A percentile compares a stretch with the other conserved stretches of the same genome.
Conservation (phyloP, 2,888 invertebrate species). For the Adela reaumurella region DNA sequence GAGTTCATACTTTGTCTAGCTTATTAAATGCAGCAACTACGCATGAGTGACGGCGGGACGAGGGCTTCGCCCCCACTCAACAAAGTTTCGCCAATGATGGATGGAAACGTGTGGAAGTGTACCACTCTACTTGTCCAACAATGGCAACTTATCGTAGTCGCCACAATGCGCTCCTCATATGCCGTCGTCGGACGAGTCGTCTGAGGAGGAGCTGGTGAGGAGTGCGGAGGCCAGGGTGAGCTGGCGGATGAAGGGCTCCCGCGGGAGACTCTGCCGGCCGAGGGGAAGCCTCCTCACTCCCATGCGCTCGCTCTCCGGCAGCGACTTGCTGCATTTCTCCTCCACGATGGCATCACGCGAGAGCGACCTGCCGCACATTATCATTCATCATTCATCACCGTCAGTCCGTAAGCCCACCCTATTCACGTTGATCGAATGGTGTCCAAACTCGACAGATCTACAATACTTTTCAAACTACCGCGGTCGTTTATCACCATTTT, state of each 20-base stretch:
- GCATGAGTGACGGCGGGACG: no score
- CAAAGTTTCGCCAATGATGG: not conserved
- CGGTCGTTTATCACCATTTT: no score
- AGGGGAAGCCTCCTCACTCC: slow-evolving; percentile 48
- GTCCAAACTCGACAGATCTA: no score
- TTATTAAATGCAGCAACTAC: no score
- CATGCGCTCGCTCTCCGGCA: slow-evolving; percentile 58
- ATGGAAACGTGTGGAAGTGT: not conserved
- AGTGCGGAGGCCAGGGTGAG: slow-evolving; percentile 59
- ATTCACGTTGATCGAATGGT: no score
- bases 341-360: slow-evolving; percentile 69
- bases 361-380: slow-evolving; percentile 51
- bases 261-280: slow-evolving; percentile 55
- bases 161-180: slow-evolving; percentile 52
- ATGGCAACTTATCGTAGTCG: slow-evolving; percentile 49
- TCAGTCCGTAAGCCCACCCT: no score
- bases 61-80: not conserved
- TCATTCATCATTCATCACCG: no score
- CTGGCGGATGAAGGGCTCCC: slow-evolving; percentile 58
- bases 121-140: slow-evolving; percentile 26
- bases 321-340: slow-evolving; percentile 62
- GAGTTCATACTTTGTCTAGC: no score
- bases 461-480: no score
- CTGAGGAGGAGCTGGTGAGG: slow-evolving; percentile 61
- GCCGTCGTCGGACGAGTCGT: slow-evolving; percentile 48